Base-by-base conservation (phyloP, 2,797 vertebrate genomes). In the Coranthus polyacanthus region DNA sequence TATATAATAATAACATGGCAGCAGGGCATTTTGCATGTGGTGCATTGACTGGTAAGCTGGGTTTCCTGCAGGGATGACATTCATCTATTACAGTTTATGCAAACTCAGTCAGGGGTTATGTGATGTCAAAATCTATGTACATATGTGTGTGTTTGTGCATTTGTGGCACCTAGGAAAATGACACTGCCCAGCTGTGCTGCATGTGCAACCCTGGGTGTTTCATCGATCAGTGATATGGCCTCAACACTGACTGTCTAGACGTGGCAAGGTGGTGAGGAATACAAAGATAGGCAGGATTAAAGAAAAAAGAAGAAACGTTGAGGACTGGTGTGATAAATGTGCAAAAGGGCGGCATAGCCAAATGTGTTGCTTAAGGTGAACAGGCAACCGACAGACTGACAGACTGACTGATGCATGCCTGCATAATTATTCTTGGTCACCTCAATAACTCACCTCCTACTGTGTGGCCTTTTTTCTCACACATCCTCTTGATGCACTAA, bases 191-290 rank as follows among this genome's bases (percentile, higher is more conserved):
- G 70, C 75, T 85, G 79, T 77, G 79, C 62, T 51, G 66, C 73
- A 55, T 78, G 75, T 47, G 22, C 71, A 67, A 73, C 69, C 53
- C 58, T 7, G 17, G 80, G 84, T 85, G 84, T 87, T 86, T 89
- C 79, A 92, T 92, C 13, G 82, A 91, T 93, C 78, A 50, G 82
- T 47, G 79, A 85, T 80, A 77, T 70, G 59, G 72, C 75, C 68
- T 84, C 77, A 39, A 68, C 60, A 7, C 75, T 20, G 50, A 41
- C 55, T 65, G 85, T 85, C 84, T 82, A 79, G 81, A 82, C 79
- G 34, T 16, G 58, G 75, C 61, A 56, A 39, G 18, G 42, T 43
- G 63, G 39, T 52, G 41, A 70, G 45, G 69, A 79, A 83, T 77
- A 81, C 61, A 72, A 53, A 79, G 66, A 47, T 16, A 43, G 56